Evolutionary conservation across 2,888 invertebrate genomes (phyloP), one percentile per base, ranked within the genome.

Genomic region (Habrosyne pyritoides): DNA sequence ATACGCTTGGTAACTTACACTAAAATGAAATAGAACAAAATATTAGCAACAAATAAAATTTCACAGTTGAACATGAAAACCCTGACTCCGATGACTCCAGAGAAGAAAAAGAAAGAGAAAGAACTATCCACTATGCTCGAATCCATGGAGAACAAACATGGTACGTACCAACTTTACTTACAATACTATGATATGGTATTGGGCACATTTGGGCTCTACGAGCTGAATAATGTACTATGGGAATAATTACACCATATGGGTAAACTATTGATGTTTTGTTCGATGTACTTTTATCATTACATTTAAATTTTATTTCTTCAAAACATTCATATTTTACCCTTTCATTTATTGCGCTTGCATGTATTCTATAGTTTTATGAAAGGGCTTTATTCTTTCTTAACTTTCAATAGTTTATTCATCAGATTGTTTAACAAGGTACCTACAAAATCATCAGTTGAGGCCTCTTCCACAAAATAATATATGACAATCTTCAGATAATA

Each of bases 81-180:
- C 68, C 74, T 94, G 55, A 94, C 94, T 52, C 94, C 94, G 42
- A 92, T 93, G 69, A 91, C 94, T 61, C 93, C 94, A 12, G 93
- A 94, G 69, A 95, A 95, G 71, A 95, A 95, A 67, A 89, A 87
- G 66, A 92, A 90, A 63, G 96, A 96, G 53, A 95, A 95, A 74
- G 96, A 97, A 75, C 78, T 97, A 54, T 94, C 95, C 24, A 94
- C 95, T 18, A 94, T 96, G 89, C 94, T 97, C 49, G 94, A 95
- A 63, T 95, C 96, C 54, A 95, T 97, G 94, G 97, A 97, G 76
- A 94, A 95, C 26, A 97, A 97, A 83, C 97, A 97, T 88, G 96
- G 97, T 97, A 93, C 93, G 95, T 89, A 48, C 18, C 52, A 22
- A 6, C 42, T 61, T 61, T 53, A 28, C 36, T 18, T 26, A 18